A percentile compares a stretch with the other conserved stretches of the same genome.
Evolutionary conservation across 2,113 vertebrate genomes (phyloP).

Genomic region (Arenaria interpres): DNA sequence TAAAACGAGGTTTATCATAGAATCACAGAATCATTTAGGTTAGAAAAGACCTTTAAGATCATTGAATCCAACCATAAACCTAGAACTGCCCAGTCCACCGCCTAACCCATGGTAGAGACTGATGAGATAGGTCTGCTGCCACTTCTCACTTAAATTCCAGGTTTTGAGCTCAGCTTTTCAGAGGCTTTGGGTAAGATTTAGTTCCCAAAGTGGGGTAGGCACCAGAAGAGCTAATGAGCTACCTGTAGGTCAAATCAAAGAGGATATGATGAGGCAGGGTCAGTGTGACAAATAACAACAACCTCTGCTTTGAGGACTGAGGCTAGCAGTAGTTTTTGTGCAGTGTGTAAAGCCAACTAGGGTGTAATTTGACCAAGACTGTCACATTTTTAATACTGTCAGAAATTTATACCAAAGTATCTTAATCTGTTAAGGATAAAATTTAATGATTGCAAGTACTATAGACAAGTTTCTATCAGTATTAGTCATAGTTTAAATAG

Average conservation of each 20-base stretch:
- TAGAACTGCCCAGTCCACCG: too few relatives aligned
- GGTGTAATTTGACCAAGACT: background rate
- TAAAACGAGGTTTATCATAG: background rate
- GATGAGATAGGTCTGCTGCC: background rate
- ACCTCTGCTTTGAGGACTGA: background rate
- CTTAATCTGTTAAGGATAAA: background rate
- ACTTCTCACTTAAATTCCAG: background rate
- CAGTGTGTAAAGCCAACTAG: background rate
- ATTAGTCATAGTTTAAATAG: background rate
- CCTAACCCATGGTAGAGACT: background rate
- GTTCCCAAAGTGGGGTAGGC: background rate
- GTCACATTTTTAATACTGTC: conserved; percentile 5
- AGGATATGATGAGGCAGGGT: background rate
- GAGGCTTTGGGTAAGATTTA: background rate
- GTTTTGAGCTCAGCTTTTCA: background rate
- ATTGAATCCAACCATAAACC: accelerated
- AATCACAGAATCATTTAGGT: background rate
- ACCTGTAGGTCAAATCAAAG: background rate
- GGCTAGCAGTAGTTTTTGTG: background rate
- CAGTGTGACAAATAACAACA: background rate
- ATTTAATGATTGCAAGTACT: background rate
- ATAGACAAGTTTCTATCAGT: background rate
- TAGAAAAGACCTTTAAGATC: background rate
- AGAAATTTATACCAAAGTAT: background rate
- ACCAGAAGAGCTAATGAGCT: background rate